phyloP scores from a whole-genome alignment of 53 echinoderm and acorn worm genomes.

The Arbacia lixula region DNA sequence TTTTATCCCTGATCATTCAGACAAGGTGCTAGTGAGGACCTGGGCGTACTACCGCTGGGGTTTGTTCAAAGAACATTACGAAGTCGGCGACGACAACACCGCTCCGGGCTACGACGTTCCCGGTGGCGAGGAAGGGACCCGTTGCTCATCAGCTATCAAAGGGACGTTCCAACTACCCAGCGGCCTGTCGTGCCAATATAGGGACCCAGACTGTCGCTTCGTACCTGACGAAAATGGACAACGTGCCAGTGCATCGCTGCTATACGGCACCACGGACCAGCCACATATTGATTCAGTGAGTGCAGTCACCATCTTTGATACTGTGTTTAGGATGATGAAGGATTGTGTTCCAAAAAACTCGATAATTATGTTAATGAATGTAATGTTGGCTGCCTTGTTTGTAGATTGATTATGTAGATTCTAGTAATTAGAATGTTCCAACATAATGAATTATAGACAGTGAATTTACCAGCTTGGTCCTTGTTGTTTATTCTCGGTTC shows the following conservation, averaged over 20 bases:
- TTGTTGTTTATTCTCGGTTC: too few relatives aligned
- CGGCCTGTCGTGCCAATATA: neutral
- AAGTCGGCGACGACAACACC: neutral
- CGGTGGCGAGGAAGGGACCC: constrained; percentile 21
- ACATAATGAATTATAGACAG: too few relatives aligned
- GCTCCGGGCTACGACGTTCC: constrained; percentile 16
- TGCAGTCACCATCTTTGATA: too few relatives aligned
- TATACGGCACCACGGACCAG: constrained; percentile 21
- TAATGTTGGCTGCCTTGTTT: too few relatives aligned
- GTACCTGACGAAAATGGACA: constrained; percentile 13
- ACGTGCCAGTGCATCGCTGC: constrained; percentile 16
- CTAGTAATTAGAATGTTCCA: too few relatives aligned
- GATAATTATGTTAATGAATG: too few relatives aligned
- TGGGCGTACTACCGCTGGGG: constrained; percentile 40
- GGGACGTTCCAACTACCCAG: neutral
- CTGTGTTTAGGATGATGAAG: too few relatives aligned
- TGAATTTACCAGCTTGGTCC: too few relatives aligned
- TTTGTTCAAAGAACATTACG: constrained; percentile 36
- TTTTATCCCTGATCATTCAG: too few relatives aligned
- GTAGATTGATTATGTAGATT: too few relatives aligned
- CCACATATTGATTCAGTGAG: too few relatives aligned
- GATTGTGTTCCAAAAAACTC: too few relatives aligned
- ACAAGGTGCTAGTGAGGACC: constrained; percentile 1
- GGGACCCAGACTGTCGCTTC: neutral
- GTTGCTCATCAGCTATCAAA: constrained; percentile 24